Evolutionary conservation across 2,113 vertebrate genomes (phyloP).

Genomic region (Strix uralensis): DNA sequence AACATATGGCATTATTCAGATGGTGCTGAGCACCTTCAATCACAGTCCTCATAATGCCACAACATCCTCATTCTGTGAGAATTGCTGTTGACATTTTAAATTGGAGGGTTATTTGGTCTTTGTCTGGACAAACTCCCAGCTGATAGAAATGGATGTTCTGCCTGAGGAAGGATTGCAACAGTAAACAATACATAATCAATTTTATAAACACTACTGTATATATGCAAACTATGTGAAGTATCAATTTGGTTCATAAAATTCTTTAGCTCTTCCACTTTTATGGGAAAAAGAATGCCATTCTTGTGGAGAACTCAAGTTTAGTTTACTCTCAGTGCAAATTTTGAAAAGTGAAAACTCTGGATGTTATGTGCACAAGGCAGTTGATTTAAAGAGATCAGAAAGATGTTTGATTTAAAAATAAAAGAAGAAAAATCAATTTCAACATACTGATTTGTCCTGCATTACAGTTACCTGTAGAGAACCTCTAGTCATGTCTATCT

Average conservation of each 20-base stretch:
- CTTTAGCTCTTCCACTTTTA: constrained; percentile 43
- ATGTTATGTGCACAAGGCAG: constrained; percentile 58
- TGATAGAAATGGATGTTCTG: constrained; percentile 20
- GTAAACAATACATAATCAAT: constrained; percentile 11
- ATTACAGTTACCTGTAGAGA: constrained; percentile 82
- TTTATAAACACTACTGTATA: neutral
- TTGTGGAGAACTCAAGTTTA: constrained; percentile 46
- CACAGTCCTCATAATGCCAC: constrained; percentile 53
- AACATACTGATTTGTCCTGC: constrained; percentile 80
- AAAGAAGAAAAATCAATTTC: constrained; percentile 58
- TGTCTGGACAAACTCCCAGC: constrained; percentile 42
- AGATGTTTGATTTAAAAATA: constrained; percentile 50
- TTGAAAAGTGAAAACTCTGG: constrained; percentile 63
- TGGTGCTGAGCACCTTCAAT: constrained; percentile 65
- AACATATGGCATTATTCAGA: constrained; percentile 69
- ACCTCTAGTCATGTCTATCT: constrained; percentile 83
- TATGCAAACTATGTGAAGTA: neutral
- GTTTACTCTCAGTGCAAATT: constrained; percentile 66
- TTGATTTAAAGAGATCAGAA: constrained; percentile 65
- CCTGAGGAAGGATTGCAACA: neutral
- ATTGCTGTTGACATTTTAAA: constrained; percentile 56
- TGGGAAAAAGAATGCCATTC: neutral
- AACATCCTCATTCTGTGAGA: constrained; percentile 51
- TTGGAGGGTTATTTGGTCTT: constrained; percentile 60
- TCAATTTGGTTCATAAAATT: constrained; percentile 27